These are phyloP conservation scores for Sesamia nonagrioides DNA, from an alignment of 1,140 invertebrate species.

Conservation along the genomic window DNA sequence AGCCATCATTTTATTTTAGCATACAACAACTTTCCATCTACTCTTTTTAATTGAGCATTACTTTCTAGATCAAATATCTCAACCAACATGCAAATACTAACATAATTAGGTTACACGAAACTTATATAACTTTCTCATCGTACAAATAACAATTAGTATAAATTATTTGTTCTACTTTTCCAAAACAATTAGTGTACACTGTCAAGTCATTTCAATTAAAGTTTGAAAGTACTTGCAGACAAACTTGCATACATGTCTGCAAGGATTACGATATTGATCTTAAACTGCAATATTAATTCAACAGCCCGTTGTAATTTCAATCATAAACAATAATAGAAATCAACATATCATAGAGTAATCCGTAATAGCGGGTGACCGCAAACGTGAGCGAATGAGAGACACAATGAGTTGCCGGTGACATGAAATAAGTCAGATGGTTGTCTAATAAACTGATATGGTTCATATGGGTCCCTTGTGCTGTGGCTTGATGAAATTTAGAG, in stretches of 20 bases:
- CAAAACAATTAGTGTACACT: background rate
- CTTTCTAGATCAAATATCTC: conserved; percentile 36
- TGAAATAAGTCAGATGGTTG: conserved; percentile 50
- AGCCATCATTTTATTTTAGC: conserved; percentile 36
- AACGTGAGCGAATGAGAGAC: conserved; percentile 65
- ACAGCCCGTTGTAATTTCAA: conserved; percentile 52
- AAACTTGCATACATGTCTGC: conserved; percentile 14
- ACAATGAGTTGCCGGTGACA: conserved; percentile 49
- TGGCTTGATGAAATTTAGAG: background rate
- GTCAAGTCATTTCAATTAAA: conserved; percentile 45
- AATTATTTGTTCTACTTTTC: background rate
- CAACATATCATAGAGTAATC: conserved; percentile 53
- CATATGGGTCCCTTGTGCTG: background rate
- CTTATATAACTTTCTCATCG: background rate
- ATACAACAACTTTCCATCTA: conserved; percentile 28
- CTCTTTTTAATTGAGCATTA: conserved; percentile 21
- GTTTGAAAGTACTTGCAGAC: background rate
- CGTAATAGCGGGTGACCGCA: conserved; percentile 60
- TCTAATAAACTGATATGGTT: conserved; percentile 12
- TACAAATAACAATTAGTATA: background rate
- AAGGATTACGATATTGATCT: conserved; percentile 47
- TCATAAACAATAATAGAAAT: conserved; percentile 57
- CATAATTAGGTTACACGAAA: background rate
- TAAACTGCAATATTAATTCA: conserved; percentile 56
- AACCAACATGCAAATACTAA: background rate